phyloP scores from a whole-genome alignment of 2,113 vertebrate genomes.

The Hymenochirus boettgeri region DNA sequence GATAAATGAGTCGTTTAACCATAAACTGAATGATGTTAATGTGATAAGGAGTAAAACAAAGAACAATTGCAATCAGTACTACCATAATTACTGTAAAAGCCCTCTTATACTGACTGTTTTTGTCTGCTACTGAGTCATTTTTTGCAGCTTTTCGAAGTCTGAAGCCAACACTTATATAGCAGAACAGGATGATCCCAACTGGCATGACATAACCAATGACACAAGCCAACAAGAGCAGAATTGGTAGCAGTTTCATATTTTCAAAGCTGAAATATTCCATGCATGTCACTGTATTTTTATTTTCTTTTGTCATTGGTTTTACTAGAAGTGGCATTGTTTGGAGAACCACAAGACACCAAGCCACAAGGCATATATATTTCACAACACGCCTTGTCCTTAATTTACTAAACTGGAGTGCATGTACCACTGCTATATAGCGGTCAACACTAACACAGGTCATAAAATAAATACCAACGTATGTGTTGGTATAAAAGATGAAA shows the following conservation, averaged over 20 bases:
- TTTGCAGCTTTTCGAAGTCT: constrained; percentile 64
- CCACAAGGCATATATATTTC: constrained; percentile 56
- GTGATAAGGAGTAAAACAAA: constrained; percentile 78
- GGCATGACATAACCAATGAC: constrained; percentile 67
- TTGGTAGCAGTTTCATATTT: constrained; percentile 54
- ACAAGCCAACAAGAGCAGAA: constrained; percentile 66
- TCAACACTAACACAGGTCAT: constrained; percentile 79
- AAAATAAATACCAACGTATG: constrained; percentile 74
- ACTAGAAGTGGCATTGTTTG: constrained; percentile 66
- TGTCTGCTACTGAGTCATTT: constrained; percentile 58
- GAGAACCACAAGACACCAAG: constrained; percentile 67
- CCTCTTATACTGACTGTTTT: constrained; percentile 54
- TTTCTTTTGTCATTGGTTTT: constrained; percentile 49
- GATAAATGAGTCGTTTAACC: constrained; percentile 56
- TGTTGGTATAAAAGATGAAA: constrained; percentile 74
- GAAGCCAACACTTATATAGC: constrained; percentile 66
- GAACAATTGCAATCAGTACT: constrained; percentile 65
- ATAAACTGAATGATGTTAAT: constrained; percentile 73
- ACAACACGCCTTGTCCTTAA: constrained; percentile 57
- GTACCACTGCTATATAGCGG: constrained; percentile 75
- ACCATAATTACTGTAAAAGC: constrained; percentile 68
- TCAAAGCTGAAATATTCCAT: constrained; percentile 75
- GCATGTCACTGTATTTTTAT: constrained; percentile 61
- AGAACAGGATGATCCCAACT: constrained; percentile 65
- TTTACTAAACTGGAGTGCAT: constrained; percentile 53